Evolutionary conservation across 2,113 vertebrate genomes (phyloP), one percentile per base, ranked within the genome.

Genomic region (Tyto alba): DNA sequence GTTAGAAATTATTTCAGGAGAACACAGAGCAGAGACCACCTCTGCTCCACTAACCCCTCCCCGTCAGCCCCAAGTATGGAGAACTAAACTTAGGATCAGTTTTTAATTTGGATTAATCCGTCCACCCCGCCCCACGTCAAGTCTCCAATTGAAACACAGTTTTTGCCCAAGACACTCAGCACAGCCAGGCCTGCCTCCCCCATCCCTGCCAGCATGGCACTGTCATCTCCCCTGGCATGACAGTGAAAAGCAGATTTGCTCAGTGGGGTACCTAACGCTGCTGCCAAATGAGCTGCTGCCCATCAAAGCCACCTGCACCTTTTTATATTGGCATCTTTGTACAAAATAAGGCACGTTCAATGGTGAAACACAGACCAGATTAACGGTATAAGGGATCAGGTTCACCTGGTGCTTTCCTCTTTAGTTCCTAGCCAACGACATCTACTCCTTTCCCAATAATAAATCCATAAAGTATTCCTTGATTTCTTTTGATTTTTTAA

Each of bases 261-360:
- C 8, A 0, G 19, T 9, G 8, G 34, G n/a, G 29, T 8, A 15
- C n/a, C 34, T 21, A n/a, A 22, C 7, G 1, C 6, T 0, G 0
- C 45, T 30, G 27, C 43, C 17, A 0, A 56, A 36, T 2, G 1
- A 87, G 41, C 36, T 0, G 0, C 26, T 50, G 48, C 36, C 7
- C 13, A 1, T 29, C 62, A 71, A 53, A 89, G 63, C 53, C 43
- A 67, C 41, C 21, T 4, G 1, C 30, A 50, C 3, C 43, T 48
- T 59, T 21, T 55, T 19, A 40, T 16, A 55, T 32, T 14, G 3
- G 38, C 52, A n/a, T 38, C 57, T 63, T 23, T 1, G 0, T 13
- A 48, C 40, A 56, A 48, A 68, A 38, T 21, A 26, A 38, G 9
- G 17, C 26, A 9, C 2, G 8, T 12, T 2, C 10, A 14, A 43